Base-by-base conservation (phyloP, 2,888 invertebrate genomes). In the Antitype chi region DNA sequence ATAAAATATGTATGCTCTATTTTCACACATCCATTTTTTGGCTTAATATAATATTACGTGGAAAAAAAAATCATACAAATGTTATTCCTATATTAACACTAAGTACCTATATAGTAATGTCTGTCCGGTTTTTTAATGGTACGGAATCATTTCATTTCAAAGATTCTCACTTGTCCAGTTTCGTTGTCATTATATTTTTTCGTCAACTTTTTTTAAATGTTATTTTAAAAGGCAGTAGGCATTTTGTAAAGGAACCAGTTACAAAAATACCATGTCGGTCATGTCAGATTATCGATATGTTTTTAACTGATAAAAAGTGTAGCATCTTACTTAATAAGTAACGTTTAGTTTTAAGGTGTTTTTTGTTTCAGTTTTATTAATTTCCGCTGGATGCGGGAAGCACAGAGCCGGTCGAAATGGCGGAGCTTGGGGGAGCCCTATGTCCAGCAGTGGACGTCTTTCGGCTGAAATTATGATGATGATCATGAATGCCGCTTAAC, bases 241-340 rank as follows among this genome's bases (percentile, higher is more conserved):
- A 82, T 63, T 78, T 73, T 70, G 62, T 70, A 68, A 67, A 63
- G 53, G 32, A 77, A 73, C 62, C 66, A 47, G 67, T 60, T 69
- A 38, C 8, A 13, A n/a, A 77, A 53, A 49, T 70, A 77, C 47
- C 47, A 70, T 47, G 32, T 57, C 23, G 13, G 23, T 25, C 32
- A 63, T 74, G 59, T 55, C 70, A 73, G 57, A 73, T 81, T 70
- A 72, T 76, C 20, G 59, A 66, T 43, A 55, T 4, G 28, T n/a
- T 80, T 67, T 72, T 6, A 59, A 64, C 7, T 47, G 9, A 52
- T 52, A 62, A 62, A 66, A 66, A 38, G 17, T 15, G 11, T 20
- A 60, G 57, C 53, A 66, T 49, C 59, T 49, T 59, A 60, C 11
- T 47, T 32, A n/a, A 0, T 23, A 49, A 1, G 15, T 13, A 67